Base-by-base conservation (phyloP, 2,113 vertebrate genomes). In the Notiomystis cincta region DNA sequence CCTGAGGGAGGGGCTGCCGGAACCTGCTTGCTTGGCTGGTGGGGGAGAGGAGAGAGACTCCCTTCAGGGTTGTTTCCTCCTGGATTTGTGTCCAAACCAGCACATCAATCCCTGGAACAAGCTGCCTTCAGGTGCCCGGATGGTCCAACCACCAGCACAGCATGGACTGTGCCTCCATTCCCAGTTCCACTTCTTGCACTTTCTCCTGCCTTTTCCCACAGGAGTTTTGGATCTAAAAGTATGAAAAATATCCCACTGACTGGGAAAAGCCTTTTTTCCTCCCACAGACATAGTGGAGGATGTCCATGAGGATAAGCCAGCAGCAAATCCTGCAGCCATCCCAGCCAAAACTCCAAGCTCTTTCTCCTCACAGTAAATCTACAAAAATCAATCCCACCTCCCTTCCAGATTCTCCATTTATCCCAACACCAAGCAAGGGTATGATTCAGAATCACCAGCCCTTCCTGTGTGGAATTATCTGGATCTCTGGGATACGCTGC, bases 401-500 rank as follows among this genome's bases (percentile, higher is more conserved):
- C 15, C 24, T 5, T 51, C 42, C 28, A 87, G 38, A 40, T 11
- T 21, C 66, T 27, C 40, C 1, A 0, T 25, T 82, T 22, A 54
- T 28, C 25, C 84, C 87, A 58, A 4, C 11, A 3, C 3, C 40
- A 50, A 20, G 30, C 53, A 37, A 54, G 16, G 31, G 8, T 20
- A 37, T 25, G 45, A 76, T 47, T 33, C 20, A 24, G 81, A 54
- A 50, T 6, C 1, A 1, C 4, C 69, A 78, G 58, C 50, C 40
- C 25, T 79, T 67, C 50, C 73, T 9, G 3, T 2, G 31, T 10
- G 33, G 21, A 54, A 44, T 70, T 15, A 69, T 27, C 37, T 0
- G 0, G 48, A 37, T 45, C 48, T 56, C 53, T 22, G 31, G 27
- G 54, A 67, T 38, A 9, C 0, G 4, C 4, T 15, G 24, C 40